phyloP scores from a whole-genome alignment of 37 sponge, comb jelly and placozoan species.

The Oopsacas minuta region DNA sequence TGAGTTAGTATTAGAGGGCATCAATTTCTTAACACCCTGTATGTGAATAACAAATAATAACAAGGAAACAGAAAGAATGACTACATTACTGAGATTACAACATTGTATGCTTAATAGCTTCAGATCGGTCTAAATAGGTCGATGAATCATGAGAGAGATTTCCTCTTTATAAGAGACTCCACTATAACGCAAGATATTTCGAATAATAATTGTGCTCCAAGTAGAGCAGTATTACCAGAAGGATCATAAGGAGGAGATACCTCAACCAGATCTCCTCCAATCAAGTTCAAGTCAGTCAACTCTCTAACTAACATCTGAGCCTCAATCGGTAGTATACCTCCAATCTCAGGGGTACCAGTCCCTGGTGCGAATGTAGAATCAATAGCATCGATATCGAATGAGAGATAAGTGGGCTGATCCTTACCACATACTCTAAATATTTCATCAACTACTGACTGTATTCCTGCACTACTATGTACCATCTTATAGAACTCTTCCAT shows the following conservation, averaged over 20 bases:
- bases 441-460: neutral
- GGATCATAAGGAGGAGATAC: conserved; percentile 57
- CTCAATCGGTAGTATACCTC: conserved; percentile 46
- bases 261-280: conserved; percentile 62
- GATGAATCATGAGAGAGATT: neutral
- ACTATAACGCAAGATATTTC: conserved; percentile 52
- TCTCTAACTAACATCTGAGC: conserved; percentile 45
- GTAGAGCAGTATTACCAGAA: conserved; percentile 32
- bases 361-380: conserved; percentile 53
- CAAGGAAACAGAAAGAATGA: neutral
- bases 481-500: neutral
- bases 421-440: conserved; percentile 20
- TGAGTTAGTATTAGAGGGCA: too few relatives aligned
- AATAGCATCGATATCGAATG: conserved; percentile 69
- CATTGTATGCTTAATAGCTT: neutral
- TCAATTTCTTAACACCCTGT: too few relatives aligned
- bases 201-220: conserved; percentile 55
- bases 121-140: too few relatives aligned
- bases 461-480: neutral
- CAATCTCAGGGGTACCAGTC: conserved; percentile 68
- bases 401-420: conserved; percentile 38
- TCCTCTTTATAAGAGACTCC: neutral
- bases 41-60: neutral
- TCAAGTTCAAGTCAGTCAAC: conserved; percentile 40
- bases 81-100: neutral